Conservation (phyloP, 2,888 invertebrate species). For the Eustalomyia histrio region DNA sequence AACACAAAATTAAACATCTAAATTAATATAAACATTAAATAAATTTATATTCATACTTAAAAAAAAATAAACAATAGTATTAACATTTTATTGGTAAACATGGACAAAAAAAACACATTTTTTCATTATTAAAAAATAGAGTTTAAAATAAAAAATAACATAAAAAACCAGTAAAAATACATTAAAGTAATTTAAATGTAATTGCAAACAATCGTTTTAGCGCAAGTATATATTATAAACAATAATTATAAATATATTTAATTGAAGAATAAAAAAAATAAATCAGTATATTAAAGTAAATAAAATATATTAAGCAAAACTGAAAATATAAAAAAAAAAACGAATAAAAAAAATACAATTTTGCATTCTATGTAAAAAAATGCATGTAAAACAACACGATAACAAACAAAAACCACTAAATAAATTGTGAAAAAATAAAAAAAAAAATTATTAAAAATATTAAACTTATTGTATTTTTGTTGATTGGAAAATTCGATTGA, state of each 20-base stretch:
- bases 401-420: slow-evolving; percentile 54
- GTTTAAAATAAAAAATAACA: slow-evolving; percentile 21
- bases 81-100: slow-evolving; percentile 2
- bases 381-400: slow-evolving; percentile 59
- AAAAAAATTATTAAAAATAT: slow-evolving; percentile 58
- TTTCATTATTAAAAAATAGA: slow-evolving; percentile 36
- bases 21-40: slow-evolving; percentile 52
- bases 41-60: slow-evolving; percentile 68
- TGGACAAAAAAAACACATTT: slow-evolving; percentile 26
- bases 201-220: slow-evolving; percentile 71
- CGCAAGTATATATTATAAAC: slow-evolving; percentile 65
- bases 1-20: slow-evolving; percentile 70
- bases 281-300: slow-evolving; percentile 67
- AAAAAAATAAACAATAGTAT: slow-evolving; percentile 45
- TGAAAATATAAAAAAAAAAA: slow-evolving; percentile 65
- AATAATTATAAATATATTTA: slow-evolving; percentile 51
- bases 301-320: slow-evolving; percentile 64
- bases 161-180: slow-evolving; percentile 47
- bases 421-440: slow-evolving; percentile 59
- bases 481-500: not conserved
- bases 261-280: slow-evolving; percentile 51
- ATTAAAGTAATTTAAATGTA: slow-evolving; percentile 65
- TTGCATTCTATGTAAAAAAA: slow-evolving; percentile 59
- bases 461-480: slow-evolving; percentile 1
- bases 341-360: slow-evolving; percentile 62